These are phyloP conservation scores for Calycopis cecrops DNA, from an alignment of 1,140 invertebrate species.

Conservation along the genomic window DNA sequence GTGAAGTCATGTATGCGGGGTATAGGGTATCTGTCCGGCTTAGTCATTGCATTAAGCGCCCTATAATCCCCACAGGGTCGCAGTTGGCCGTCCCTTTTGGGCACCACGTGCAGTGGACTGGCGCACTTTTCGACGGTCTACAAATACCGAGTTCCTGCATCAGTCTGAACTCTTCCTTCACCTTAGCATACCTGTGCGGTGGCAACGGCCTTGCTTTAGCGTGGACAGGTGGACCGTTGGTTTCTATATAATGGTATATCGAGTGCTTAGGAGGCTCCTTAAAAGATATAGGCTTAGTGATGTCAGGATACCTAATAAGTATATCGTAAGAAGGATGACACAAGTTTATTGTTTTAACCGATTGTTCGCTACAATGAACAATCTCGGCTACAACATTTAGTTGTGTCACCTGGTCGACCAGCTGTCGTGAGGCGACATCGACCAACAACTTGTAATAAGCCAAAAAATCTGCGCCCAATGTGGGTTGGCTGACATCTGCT, in stretches of 20 bases:
- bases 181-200: conserved; percentile 17
- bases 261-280: conserved; percentile 14
- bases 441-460: conserved; percentile 12
- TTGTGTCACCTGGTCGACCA: conserved; percentile 12
- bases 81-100: conserved; percentile 11
- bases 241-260: conserved; percentile 23
- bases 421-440: conserved; percentile 10
- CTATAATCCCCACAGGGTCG: conserved; percentile 15
- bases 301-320: conserved; percentile 9
- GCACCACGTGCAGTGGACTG: conserved; percentile 14
- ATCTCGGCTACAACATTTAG: conserved; percentile 13
- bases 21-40: conserved; percentile 17
- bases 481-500: conserved; percentile 7
- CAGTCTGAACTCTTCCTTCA: conserved; percentile 15
- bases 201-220: conserved; percentile 19
- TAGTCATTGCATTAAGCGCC: conserved; percentile 13
- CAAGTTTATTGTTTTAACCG: conserved; percentile 10
- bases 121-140: conserved; percentile 17
- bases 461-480: conserved; percentile 20
- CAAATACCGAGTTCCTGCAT: conserved; percentile 22
- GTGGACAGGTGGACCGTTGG: conserved; percentile 21
- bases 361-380: conserved; percentile 8
- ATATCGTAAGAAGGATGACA: conserved; percentile 6
- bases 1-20: conserved; percentile 13
- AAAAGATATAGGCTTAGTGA: conserved; percentile 20